Evolutionary conservation across 2,888 invertebrate genomes (phyloP).

Genomic region (Drosophila kuntzei): DNA sequence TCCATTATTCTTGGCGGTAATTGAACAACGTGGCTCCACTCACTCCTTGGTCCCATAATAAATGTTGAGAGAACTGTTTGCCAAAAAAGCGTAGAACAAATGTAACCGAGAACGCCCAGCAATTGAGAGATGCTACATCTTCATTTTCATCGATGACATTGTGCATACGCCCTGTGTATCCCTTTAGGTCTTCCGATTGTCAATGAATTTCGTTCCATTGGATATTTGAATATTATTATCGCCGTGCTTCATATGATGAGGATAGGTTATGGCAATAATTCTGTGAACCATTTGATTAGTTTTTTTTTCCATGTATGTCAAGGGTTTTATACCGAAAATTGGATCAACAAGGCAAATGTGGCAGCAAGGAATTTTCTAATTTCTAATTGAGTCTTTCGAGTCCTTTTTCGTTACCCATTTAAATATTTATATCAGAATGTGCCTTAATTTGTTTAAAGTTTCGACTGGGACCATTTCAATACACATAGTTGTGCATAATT

Average conservation of each 20-base stretch:
- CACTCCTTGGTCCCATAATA: slow-evolving; percentile 58
- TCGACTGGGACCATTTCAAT: slow-evolving; percentile 43
- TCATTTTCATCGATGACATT: slow-evolving; percentile 64
- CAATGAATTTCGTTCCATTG: slow-evolving; percentile 24
- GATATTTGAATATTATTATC: slow-evolving; percentile 59
- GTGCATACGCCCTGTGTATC: slow-evolving; percentile 52
- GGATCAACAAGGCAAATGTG: slow-evolving; percentile 9
- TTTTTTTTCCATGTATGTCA: slow-evolving; percentile 23
- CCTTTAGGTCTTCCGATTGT: slow-evolving; percentile 12
- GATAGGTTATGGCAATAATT: slow-evolving; percentile 42
- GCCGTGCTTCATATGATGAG: slow-evolving; percentile 14
- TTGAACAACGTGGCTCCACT: slow-evolving; percentile 71
- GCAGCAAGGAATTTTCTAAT: slow-evolving; percentile 12
- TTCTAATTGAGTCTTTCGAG: slow-evolving; percentile 29
- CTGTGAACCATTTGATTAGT: slow-evolving; percentile 51
- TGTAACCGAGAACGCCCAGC: slow-evolving; percentile 49
- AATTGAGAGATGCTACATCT: slow-evolving; percentile 58
- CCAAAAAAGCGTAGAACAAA: slow-evolving; percentile 67
- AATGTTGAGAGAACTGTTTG: slow-evolving; percentile 63
- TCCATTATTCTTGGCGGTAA: slow-evolving; percentile 80
- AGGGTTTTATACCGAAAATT: slow-evolving; percentile 7
- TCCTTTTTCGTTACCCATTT: slow-evolving; percentile 17
- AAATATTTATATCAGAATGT: slow-evolving; percentile 50
- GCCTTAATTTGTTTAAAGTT: slow-evolving; percentile 60
- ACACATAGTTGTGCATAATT: slow-evolving; percentile 69